phyloP scores from a whole-genome alignment of 2,113 vertebrate species.

The Cyphomyrus plagiostoma region DNA sequence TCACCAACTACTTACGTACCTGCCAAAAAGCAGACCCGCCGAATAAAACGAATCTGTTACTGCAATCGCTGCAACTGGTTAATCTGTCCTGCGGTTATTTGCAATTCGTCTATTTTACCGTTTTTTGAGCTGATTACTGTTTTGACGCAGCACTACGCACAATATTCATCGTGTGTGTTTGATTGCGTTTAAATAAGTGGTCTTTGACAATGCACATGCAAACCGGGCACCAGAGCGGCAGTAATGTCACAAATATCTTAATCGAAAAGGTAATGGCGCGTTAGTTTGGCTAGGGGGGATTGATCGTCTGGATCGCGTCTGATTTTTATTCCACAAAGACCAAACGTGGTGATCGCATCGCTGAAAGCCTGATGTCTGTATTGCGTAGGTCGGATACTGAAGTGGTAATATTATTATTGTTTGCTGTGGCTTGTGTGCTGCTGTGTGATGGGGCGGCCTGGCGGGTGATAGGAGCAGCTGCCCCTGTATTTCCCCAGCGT shows the following conservation, averaged over 20 bases:
- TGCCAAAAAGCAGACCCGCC: neutral
- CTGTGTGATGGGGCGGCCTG: neutral
- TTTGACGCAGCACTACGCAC: neutral
- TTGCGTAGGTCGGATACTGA: neutral
- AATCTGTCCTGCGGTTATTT: neutral
- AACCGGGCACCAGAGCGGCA: neutral
- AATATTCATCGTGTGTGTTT: no score
- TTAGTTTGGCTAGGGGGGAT: neutral
- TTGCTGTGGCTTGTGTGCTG: neutral
- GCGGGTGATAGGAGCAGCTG: neutral
- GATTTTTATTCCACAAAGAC: neutral
- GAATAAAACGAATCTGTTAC: conserved; percentile 1
- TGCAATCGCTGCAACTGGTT: neutral
- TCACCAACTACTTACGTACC: neutral
- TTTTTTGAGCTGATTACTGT: neutral
- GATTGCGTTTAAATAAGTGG: neutral
- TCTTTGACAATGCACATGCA: neutral
- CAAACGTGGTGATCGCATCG: neutral
- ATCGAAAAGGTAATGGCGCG: neutral
- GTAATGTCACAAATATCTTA: neutral
- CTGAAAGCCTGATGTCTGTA: neutral
- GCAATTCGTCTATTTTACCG: neutral
- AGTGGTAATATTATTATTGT: neutral
- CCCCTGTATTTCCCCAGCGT: neutral
- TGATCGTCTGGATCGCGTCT: neutral